Base-by-base conservation (phyloP, 2,888 invertebrate species). In the Scaptomyza parva region DNA sequence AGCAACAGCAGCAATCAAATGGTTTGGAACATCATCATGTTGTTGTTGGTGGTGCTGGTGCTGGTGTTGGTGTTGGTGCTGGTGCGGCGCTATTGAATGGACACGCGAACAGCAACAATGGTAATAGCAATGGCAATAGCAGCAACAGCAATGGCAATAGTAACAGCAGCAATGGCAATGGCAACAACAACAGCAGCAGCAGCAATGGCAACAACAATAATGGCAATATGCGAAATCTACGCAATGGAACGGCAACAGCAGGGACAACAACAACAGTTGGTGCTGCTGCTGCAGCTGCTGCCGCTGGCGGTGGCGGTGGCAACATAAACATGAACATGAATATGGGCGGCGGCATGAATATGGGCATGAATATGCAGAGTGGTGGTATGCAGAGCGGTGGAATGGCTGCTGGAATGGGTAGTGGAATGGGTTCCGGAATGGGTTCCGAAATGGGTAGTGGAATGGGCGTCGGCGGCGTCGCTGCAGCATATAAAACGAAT, bases 401-500 rank as follows among this genome's bases (percentile, higher is more conserved):
- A 14, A 44, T 59, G 65, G 37, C 17, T 17, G 37, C 37, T 37
- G 54, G 45, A 58, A 44, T 54, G 41, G 43, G 76, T 18, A 39
- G 75, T 14, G 60, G 51, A 14, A 44, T 59, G 65, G 37, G 37
- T 17, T 14, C 37, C 17, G 54, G 45, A 58, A 44, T 54, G 41
- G 43, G 76, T 18, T n/a, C n/a, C n/a, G 61, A 50, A 20, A 47
- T 60, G 66, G 47, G 1, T 9, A 9, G 1, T 9, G 28, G 58
- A 66, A 58, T 59, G 63, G 39, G 55, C 62, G 81, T 75, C 52
- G 78, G 78, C 57, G 70, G 61, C 54, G 33, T 2, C 26, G 3
- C 9, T 11, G 78, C 85, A 50, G 76, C 76, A 52, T 90, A 89
- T 70, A 89, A 90, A 78, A 89, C 91, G 74, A 92, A 91, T 75